A percentile compares a stretch with the other conserved stretches of the same genome.
Conservation (phyloP, 2,113 vertebrate species). For the Catharus minimus region DNA sequence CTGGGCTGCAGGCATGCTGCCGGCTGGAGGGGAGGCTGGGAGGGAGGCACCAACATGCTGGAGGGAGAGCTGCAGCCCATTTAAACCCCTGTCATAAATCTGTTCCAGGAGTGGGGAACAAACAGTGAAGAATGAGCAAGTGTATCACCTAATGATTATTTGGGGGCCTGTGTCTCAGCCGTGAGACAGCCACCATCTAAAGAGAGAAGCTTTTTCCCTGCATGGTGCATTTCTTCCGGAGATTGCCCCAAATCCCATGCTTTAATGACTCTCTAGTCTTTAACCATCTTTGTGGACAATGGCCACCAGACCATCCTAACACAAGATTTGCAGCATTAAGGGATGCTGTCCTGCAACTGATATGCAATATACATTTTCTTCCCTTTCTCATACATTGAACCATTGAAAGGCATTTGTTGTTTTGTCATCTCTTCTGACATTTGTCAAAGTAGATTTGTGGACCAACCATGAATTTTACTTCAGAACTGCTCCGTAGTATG, state of each 20-base stretch:
- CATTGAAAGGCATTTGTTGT: neutral
- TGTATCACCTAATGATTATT: neutral
- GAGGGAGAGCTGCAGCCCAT: neutral
- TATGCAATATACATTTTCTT: rapidly evolving
- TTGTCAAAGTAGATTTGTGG: neutral
- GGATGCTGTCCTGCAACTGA: neutral
- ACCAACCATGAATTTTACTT: neutral
- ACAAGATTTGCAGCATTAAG: neutral
- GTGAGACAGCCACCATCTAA: rapidly evolving
- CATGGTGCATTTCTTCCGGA: neutral
- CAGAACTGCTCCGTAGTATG: neutral
- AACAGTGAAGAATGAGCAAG: neutral
- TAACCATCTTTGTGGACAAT: neutral
- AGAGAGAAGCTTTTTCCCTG: neutral
- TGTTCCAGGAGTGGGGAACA: neutral
- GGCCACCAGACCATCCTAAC: neutral
- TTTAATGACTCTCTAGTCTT: neutral
- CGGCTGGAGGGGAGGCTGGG: neutral
- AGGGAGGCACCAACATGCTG: neutral
- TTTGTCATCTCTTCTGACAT: neutral
- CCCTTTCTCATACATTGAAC: neutral
- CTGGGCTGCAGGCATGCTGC: rapidly evolving
- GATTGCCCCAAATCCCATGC: neutral
- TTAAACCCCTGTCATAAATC: neutral
- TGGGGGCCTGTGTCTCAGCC: rapidly evolving